These are phyloP conservation scores for Lophius americanus DNA, from an alignment of 2,797 vertebrate species.

Conservation along the genomic window DNA sequence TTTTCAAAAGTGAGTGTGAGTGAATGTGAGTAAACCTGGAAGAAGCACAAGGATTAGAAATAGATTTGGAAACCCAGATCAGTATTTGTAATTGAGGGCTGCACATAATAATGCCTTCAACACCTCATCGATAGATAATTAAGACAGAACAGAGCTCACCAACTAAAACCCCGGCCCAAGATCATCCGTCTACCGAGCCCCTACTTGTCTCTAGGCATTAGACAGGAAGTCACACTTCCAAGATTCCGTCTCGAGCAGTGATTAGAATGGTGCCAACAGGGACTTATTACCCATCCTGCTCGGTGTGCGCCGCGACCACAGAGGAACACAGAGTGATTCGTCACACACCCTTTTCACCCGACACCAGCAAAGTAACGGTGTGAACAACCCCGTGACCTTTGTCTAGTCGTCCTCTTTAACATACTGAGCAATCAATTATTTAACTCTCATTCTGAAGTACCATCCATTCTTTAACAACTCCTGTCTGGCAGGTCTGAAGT, in stretches of 20 bases:
- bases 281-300: slow-evolving; percentile 58
- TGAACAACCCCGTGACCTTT: slow-evolving; percentile 53
- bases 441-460: background rate
- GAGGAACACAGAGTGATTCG: slow-evolving; percentile 43
- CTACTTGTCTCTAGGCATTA: slow-evolving; percentile 57
- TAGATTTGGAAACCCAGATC: too few species aligned
- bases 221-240: slow-evolving; percentile 62
- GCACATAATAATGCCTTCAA: slow-evolving; percentile 5
- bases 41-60: too few species aligned
- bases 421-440: slow-evolving; percentile 46
- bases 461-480: background rate
- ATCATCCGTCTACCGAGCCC: slow-evolving; percentile 42
- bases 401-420: slow-evolving; percentile 36
- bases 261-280: slow-evolving; percentile 63
- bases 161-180: slow-evolving; percentile 20
- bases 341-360: slow-evolving; percentile 55
- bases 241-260: slow-evolving; percentile 60
- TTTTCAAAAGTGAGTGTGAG: too few species aligned
- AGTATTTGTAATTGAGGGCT: slow-evolving; percentile 2
- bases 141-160: slow-evolving; percentile 32
- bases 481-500: background rate
- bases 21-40: too few species aligned
- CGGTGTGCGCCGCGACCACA: slow-evolving; percentile 52
- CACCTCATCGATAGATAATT: slow-evolving; percentile 21
- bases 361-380: slow-evolving; percentile 47